Evolutionary conservation across 2,797 vertebrate genomes (phyloP).

Genomic region (Cirrhinus molitorella): DNA sequence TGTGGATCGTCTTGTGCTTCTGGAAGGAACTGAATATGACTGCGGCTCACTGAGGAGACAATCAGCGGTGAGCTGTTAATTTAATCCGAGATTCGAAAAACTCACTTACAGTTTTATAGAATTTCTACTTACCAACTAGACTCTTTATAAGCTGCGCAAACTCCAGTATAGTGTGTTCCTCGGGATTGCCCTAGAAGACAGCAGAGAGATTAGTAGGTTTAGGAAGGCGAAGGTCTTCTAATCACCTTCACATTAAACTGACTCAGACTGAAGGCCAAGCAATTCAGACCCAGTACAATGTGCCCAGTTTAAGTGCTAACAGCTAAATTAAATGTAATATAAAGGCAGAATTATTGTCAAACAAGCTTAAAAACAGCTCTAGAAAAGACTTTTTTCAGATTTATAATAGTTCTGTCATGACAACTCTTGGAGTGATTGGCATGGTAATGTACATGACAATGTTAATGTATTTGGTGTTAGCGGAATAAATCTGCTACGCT

Average conservation of each 20-base stretch:
- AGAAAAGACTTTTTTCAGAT: neutral
- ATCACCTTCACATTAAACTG: neutral
- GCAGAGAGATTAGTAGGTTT: slow-evolving; percentile 48
- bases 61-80: neutral
- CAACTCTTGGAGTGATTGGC: no score
- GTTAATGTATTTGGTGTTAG: no score
- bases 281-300: neutral
- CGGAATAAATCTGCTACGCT: no score
- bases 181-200: slow-evolving; percentile 91
- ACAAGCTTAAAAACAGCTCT: no score
- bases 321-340: neutral
- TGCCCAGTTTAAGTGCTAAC: neutral
- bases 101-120: neutral
- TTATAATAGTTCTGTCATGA: no score
- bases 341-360: neutral
- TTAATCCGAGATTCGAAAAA: neutral
- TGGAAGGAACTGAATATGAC: slow-evolving; percentile 97
- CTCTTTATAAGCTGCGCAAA: slow-evolving; percentile 97
- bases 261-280: neutral
- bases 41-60: slow-evolving; percentile 83
- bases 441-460: no score
- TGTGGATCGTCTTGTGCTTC: slow-evolving; percentile 98
- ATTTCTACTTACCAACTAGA: slow-evolving; percentile 89
- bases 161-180: slow-evolving; percentile 97
- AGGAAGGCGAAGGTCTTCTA: neutral